Conservation (phyloP, 2,113 vertebrate genomes). For the Xiphorhynchus elegans region DNA sequence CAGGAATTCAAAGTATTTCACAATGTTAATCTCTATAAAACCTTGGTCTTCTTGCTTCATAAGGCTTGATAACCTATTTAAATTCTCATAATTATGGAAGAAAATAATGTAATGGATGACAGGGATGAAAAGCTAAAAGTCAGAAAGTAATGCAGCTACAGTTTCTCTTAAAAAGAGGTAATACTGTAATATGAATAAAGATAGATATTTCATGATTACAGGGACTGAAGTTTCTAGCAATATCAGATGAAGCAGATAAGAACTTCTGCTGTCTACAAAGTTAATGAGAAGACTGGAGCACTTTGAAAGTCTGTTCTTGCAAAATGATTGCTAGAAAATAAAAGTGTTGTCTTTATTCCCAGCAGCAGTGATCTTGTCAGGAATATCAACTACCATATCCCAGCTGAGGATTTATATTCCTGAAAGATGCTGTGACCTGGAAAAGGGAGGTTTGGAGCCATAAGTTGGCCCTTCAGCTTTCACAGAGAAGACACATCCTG, state of each 20-base stretch:
- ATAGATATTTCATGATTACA: not conserved
- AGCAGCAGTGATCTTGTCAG: constrained; percentile 27
- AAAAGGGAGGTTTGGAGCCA: not conserved
- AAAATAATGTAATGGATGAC: not conserved
- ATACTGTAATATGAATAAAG: not conserved
- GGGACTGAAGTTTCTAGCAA: not conserved
- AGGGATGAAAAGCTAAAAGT: not conserved
- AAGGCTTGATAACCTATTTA: not conserved
- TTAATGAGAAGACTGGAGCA: not conserved
- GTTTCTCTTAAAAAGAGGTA: not conserved
- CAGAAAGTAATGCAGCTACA: not conserved
- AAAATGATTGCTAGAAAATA: not conserved
- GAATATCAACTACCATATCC: not conserved
- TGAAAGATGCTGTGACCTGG: constrained; percentile 26
- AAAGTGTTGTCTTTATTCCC: not conserved
- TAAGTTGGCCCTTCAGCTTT: not conserved
- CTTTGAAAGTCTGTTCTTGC: not conserved
- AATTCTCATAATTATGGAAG: not conserved
- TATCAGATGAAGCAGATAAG: not conserved
- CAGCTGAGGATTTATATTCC: not conserved
- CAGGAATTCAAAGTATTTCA: not conserved
- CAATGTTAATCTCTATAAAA: not conserved
- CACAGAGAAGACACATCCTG: not conserved
- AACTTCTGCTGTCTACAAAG: not conserved
- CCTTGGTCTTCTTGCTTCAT: not conserved